phyloP scores from a whole-genome alignment of 2,888 invertebrate species.

The Linnaemya vulpina region DNA sequence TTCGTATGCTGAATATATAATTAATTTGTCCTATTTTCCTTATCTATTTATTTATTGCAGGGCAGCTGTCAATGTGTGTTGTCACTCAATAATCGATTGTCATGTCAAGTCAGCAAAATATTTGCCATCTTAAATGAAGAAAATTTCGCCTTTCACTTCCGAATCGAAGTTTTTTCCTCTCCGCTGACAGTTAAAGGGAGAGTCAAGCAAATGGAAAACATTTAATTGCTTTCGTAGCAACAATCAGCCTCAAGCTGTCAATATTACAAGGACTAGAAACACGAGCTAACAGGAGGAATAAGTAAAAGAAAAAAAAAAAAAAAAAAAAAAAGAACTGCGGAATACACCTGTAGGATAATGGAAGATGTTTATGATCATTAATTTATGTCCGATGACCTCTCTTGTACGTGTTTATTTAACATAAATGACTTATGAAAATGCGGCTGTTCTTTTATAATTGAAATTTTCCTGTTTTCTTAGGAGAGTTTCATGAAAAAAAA shows the following conservation, averaged over 20 bases:
- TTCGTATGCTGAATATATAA: not conserved
- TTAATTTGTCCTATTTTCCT: conserved; percentile 3
- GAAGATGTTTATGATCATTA: conserved; percentile 46
- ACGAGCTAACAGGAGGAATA: too few relatives aligned
- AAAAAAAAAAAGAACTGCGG: not conserved
- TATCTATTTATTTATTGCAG: conserved; percentile 1
- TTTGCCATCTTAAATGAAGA: conserved; percentile 45
- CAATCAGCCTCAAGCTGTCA: conserved; percentile 31
- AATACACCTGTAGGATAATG: conserved; percentile 61
- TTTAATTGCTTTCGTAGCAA: conserved; percentile 37
- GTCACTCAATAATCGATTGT: conserved; percentile 54
- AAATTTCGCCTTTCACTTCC: conserved; percentile 60
- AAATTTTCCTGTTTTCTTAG: conserved; percentile 66
- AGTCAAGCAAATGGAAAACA: conserved; percentile 1
- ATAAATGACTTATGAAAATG: conserved; percentile 74
- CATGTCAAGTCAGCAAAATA: conserved; percentile 60
- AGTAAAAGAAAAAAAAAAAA: not conserved
- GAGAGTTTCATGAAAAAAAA: too few relatives aligned
- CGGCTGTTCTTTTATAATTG: conserved; percentile 68
- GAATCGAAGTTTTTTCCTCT: not conserved
- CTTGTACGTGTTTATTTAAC: conserved; percentile 64
- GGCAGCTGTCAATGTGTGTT: conserved; percentile 60
- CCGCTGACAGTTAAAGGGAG: not conserved
- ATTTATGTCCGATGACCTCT: conserved; percentile 66
- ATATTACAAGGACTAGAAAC: conserved; percentile 48